Evolutionary conservation across 2,888 invertebrate genomes (phyloP), one percentile per base, ranked within the genome.

Genomic region (Nemotelus nigrinus): DNA sequence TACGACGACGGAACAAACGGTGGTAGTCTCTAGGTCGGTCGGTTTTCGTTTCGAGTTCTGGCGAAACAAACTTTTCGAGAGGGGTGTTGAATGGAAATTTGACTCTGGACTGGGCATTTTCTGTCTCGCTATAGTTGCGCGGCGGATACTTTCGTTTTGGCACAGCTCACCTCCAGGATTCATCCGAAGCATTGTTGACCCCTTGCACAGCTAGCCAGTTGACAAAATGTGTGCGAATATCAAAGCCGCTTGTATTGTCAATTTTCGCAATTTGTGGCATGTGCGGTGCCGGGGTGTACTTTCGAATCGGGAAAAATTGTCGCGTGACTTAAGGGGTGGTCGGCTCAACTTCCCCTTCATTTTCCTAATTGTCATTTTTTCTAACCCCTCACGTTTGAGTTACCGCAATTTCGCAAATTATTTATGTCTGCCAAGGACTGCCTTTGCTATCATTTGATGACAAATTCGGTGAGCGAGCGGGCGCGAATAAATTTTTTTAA

Each of bases 221-320:
- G 55, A 25, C 39, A 41, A 70, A 70, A 68, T 68, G 70, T 55
- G 70, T 70, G 70, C 55, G 70, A 70, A 70, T 55, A 70, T 70
- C 55, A 41, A 53, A 53, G 43, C 70, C 70, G 70, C 43, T 53
- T 70, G 70, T 50, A 55, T 43, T 43, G 55, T 70, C 53, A 55
- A 55, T 70, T 65, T 47, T 55, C 53, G 43, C 55, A 55, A 70
- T 4, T 39, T 5, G 63, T 5, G 39, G 63, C 41, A 25, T 25
- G 25, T 63, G 4, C 41, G 63, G 63, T 8, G 63, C 41, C 63
- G 63, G 63, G 25, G 48, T 25, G 55, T 70, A 43, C 53, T 70
- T 55, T 25, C 55, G 43, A 70, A 70, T 70, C 44, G 55, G 70
- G 53, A n/a, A 6, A 70, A 70, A 70, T 43, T 70, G 55, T 70